Percentiles rank a stretch among this genome's conserved stretches.
phyloP scores from a whole-genome alignment of 2,888 invertebrate genomes.

The Plusia festucae region DNA sequence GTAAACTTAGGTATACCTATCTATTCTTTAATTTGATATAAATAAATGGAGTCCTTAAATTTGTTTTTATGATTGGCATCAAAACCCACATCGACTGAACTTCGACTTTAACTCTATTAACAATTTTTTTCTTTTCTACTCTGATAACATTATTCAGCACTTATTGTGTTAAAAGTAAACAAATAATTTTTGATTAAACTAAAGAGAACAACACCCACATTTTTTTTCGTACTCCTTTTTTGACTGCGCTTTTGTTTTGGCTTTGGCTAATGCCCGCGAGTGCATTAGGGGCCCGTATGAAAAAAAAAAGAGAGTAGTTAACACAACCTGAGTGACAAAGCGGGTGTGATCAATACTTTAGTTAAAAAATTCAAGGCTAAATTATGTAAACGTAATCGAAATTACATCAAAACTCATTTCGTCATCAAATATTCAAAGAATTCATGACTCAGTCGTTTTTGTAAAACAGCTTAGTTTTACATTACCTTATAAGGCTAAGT shows the following conservation, averaged over 20 bases:
- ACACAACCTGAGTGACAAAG: neutral
- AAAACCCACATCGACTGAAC: no score
- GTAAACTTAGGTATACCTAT: no score
- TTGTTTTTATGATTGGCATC: no score
- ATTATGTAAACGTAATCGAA: neutral
- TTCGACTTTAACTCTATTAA: no score
- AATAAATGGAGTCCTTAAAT: no score
- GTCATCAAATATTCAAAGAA: no score
- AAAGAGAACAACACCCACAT: neutral
- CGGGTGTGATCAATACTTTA: neutral
- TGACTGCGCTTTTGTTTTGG: constrained; percentile 23
- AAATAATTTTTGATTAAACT: neutral
- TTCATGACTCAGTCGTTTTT: no score
- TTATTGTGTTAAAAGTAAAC: neutral
- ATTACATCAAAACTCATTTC: no score
- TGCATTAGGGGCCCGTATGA: constrained; percentile 29
- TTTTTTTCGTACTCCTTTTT: neutral
- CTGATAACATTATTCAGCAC: neutral
- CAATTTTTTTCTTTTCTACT: no score
- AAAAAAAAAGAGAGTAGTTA: constrained; percentile 9
- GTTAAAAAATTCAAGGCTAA: neutral
- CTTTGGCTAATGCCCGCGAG: constrained; percentile 20
- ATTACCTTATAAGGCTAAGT: no score
- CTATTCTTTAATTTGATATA: no score
- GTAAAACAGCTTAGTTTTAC: no score